Conservation (phyloP, 2,797 vertebrate species). For the Falco biarmicus region DNA sequence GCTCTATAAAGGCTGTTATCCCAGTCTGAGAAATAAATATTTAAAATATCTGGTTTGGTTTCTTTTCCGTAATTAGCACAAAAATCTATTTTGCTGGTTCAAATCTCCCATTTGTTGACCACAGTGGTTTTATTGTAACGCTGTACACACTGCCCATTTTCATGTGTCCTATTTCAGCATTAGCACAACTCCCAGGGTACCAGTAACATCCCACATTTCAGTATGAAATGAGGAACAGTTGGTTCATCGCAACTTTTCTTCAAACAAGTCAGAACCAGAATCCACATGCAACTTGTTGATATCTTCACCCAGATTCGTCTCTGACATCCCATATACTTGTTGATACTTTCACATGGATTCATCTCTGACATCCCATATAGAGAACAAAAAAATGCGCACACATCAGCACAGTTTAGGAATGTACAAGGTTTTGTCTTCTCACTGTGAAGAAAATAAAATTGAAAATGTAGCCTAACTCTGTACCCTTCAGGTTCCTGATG, state of each 20-base stretch:
- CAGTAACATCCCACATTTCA: not conserved
- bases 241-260: not conserved
- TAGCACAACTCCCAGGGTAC: not conserved
- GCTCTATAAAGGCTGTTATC: constrained; percentile 92
- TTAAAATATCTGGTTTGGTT: constrained; percentile 79
- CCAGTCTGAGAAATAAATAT: constrained; percentile 96
- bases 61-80: constrained; percentile 7
- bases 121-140: not conserved
- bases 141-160: not conserved
- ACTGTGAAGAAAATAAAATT: not conserved
- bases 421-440: not conserved
- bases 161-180: not conserved
- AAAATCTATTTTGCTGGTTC: not conserved
- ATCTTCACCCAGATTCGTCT: not conserved
- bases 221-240: not conserved
- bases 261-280: not conserved
- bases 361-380: not conserved
- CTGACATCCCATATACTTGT: not conserved
- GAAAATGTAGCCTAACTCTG: not conserved
- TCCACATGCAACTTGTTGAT: not conserved
- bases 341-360: not conserved
- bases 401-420: not conserved
- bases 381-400: not conserved
- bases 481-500: not conserved
- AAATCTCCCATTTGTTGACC: not conserved